These are phyloP conservation scores for Notoglanidium macrostoma DNA, from an alignment of 2,797 vertebrate genomes.

Conservation along the genomic window DNA sequence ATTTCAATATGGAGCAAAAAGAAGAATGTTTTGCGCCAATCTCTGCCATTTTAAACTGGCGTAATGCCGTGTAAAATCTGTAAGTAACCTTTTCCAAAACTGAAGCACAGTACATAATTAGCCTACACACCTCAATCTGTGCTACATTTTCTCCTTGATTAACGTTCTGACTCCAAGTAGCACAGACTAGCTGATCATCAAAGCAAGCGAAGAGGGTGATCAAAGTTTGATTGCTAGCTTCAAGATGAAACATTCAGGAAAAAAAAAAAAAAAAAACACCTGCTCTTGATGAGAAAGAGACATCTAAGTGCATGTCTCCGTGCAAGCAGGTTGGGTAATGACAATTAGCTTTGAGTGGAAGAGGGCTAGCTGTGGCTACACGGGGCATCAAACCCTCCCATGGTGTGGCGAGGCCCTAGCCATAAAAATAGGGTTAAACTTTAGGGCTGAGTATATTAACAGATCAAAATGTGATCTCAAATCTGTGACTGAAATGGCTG, in stretches of 20 bases:
- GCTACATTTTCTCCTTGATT: constrained; percentile 46
- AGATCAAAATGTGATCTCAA: constrained; percentile 17
- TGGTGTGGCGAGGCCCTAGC: not conserved
- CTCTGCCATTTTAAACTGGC: not conserved
- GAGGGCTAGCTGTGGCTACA: not conserved
- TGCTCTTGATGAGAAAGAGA: constrained; percentile 41
- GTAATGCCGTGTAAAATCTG: not conserved
- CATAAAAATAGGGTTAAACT: constrained; percentile 2
- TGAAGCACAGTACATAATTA: constrained; percentile 48
- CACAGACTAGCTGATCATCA: constrained; percentile 45
- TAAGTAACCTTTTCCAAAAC: constrained; percentile 19
- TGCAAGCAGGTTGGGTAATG: constrained; percentile 19
- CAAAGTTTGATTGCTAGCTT: constrained; percentile 52
- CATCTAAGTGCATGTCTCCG: constrained; percentile 20
- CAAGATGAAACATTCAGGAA: constrained; percentile 28
- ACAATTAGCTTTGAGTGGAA: constrained; percentile 19
- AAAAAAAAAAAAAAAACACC: constrained; percentile 22
- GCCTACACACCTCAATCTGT: constrained; percentile 51
- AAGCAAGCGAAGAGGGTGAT: constrained; percentile 44
- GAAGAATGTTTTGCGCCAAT: not conserved
- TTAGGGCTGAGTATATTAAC: not conserved
- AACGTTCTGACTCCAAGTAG: constrained; percentile 36
- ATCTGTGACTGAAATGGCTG: constrained; percentile 14
- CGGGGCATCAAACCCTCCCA: not conserved
- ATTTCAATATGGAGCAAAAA: not conserved